Evolutionary conservation across 2,888 invertebrate genomes (phyloP), one percentile per base, ranked within the genome.

Genomic region (Adineta ricciae): DNA sequence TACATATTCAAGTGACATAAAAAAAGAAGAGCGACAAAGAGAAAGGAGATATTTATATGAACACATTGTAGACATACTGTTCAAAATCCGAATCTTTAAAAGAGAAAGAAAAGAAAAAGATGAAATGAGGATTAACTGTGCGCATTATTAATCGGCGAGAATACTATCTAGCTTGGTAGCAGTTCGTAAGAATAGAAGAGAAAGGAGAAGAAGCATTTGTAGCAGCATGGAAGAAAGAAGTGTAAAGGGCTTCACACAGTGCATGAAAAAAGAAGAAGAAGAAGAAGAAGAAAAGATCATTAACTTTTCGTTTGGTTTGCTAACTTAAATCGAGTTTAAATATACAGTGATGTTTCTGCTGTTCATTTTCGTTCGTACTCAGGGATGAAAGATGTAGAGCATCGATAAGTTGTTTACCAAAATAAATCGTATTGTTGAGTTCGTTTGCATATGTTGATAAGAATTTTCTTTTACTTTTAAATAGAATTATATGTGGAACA

Each of bases 241-340:
- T 64, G 64, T 64, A 64, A 64, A 64, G 64, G 64, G 64, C 64
- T 64, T 64, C 64, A 64, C 64, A 64, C 64, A 64, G 64, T 64
- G 64, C 64, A 64, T 19, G 64, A 64, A 36, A 8, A 64, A 64
- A 32, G 64, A 64, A n/a, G n/a, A n/a, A n/a, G n/a, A n/a, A n/a
- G n/a, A n/a, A n/a, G n/a, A n/a, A n/a, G n/a, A n/a, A n/a, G n/a
- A n/a, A n/a, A n/a, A n/a, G n/a, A n/a, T n/a, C n/a, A n/a, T n/a
- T n/a, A n/a, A n/a, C n/a, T n/a, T n/a, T n/a, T n/a, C n/a, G n/a
- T n/a, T n/a, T n/a, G n/a, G n/a, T n/a, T n/a, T n/a, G n/a, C 32
- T 36, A 64, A 64, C 64, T 64, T 19, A 64, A 64, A 64, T 64
- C 64, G 27, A 64, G 64, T 64, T 64, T 64, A 64, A 64, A 64